Percentiles rank a stretch among this genome's conserved stretches.
Evolutionary conservation across 2,797 vertebrate genomes (phyloP).

Genomic region (Argentina silus): DNA sequence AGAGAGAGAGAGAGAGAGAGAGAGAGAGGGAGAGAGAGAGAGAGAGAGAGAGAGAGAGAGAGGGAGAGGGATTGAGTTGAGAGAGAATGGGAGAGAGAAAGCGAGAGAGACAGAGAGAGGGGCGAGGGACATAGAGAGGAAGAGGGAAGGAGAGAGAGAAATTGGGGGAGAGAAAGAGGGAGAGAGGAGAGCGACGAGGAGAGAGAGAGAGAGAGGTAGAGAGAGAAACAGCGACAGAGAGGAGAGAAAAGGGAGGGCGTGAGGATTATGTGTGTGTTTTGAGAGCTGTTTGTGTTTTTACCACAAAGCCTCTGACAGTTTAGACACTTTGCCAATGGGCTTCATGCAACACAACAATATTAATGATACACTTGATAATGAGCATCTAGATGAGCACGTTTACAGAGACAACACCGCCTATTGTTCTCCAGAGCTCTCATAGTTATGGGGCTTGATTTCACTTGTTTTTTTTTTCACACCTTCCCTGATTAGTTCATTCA

Average conservation of each 20-base stretch:
- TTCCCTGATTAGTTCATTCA: neutral
- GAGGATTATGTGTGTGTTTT: constrained; percentile 5
- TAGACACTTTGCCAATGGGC: constrained; percentile 28
- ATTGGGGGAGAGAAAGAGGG: neutral
- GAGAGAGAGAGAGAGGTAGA: neutral
- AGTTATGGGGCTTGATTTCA: constrained; percentile 11
- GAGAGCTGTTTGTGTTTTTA: constrained; percentile 41
- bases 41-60: neutral
- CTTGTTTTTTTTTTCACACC: neutral
- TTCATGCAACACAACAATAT: constrained; percentile 31
- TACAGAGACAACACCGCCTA: neutral
- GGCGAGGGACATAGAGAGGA: no score
- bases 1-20: neutral
- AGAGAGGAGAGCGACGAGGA: neutral
- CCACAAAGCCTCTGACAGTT: constrained; percentile 30
- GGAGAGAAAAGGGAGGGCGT: neutral
- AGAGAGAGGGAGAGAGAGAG: no score
- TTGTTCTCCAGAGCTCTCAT: constrained; percentile 14
- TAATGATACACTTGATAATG: neutral
- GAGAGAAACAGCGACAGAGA: neutral
- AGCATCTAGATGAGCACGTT: neutral
- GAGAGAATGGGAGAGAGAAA: neutral
- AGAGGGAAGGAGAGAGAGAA: neutral
- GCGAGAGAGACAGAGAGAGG: neutral
- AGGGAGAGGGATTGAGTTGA: no score